A percentile compares a stretch with the other conserved stretches of the same genome.
Conservation (phyloP, 2,797 vertebrate genomes). For the Chloroceryle amazona region DNA sequence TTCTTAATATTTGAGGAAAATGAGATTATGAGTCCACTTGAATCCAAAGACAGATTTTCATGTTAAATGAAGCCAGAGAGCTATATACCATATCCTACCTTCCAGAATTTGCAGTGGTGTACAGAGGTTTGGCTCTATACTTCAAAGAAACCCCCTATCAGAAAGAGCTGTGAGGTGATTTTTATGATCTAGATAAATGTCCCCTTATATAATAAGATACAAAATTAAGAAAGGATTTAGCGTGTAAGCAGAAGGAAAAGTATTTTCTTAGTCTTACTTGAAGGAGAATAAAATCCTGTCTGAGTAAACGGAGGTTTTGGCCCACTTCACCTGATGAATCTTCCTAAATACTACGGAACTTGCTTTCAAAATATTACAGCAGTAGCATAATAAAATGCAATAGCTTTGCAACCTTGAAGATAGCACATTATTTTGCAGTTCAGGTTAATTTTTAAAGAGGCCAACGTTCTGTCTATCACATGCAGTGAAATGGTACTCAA, state of each 20-base stretch:
- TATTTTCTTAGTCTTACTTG: neutral
- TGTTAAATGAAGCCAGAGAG: neutral
- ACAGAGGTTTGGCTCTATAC: neutral
- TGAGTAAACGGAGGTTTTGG: neutral
- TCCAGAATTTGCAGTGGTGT: neutral
- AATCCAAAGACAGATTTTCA: neutral
- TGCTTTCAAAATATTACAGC: neutral
- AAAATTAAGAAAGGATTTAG: neutral
- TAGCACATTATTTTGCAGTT: neutral
- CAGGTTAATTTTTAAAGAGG: neutral
- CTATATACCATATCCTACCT: neutral
- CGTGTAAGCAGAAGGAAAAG: neutral
- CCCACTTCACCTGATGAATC: neutral
- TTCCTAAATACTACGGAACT: neutral
- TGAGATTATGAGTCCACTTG: neutral
- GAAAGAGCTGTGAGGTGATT: neutral
- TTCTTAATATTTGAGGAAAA: neutral
- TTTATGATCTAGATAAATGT: neutral
- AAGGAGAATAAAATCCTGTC: neutral
- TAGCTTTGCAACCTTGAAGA: neutral
- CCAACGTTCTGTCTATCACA: neutral
- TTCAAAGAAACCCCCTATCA: neutral
- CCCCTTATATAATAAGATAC: neutral
- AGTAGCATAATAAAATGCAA: neutral
- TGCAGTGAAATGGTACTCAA: neutral